Evolutionary conservation across 2,113 vertebrate genomes (phyloP).

Genomic region (Vulpes vulpes): DNA sequence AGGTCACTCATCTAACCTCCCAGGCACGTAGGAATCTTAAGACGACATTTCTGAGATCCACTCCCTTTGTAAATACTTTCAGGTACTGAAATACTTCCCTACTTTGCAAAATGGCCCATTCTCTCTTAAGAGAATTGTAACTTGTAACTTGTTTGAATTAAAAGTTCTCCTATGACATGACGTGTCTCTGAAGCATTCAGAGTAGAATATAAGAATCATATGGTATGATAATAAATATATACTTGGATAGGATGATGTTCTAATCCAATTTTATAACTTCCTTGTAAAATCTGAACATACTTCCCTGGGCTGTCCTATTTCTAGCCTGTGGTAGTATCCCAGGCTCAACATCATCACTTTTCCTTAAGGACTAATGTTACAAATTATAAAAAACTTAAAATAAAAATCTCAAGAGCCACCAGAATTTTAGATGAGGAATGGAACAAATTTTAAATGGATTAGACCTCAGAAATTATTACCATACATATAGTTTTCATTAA

Average conservation of each 20-base stretch:
- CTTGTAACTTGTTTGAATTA: not conserved
- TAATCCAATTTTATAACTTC: conserved; percentile 31
- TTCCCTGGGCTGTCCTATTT: not conserved
- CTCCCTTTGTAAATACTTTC: not conserved
- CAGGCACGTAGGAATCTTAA: not conserved
- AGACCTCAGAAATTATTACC: conserved; percentile 1
- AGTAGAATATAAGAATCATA: not conserved
- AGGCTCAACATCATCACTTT: not conserved
- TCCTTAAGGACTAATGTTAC: conserved; percentile 10
- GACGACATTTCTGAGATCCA: not conserved
- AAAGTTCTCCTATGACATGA: not conserved
- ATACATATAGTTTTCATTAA: conserved; percentile 32
- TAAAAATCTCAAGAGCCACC: conserved; percentile 4
- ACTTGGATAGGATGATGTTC: not conserved
- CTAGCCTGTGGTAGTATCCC: not conserved
- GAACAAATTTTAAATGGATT: conserved; percentile 10
- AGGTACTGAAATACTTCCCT: not conserved
- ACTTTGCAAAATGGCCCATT: not conserved
- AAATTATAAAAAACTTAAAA: conserved; percentile 49
- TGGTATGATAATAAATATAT: not conserved
- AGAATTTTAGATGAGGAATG: conserved; percentile 37
- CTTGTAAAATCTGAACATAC: conserved; percentile 16
- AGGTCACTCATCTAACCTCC: not conserved
- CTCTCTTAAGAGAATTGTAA: not conserved
- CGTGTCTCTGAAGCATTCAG: not conserved